phyloP scores from a whole-genome alignment of 2,113 vertebrate genomes.

The Heteronetta atricapilla region DNA sequence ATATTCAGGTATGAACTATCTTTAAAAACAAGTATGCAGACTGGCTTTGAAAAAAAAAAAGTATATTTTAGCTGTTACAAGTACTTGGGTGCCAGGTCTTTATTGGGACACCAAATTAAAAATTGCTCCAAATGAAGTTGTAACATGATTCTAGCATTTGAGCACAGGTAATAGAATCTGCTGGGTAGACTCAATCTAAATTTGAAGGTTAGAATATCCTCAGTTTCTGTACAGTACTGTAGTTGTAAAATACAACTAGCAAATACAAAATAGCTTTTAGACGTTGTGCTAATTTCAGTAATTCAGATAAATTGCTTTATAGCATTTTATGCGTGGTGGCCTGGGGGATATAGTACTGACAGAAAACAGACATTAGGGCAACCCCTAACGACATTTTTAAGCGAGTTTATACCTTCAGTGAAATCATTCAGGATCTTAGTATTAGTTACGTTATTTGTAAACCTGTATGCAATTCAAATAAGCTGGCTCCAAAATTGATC shows the following conservation, averaged over 20 bases:
- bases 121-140: not conserved
- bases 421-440: not conserved
- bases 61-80: not conserved
- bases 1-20: not conserved
- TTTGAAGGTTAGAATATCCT: not conserved
- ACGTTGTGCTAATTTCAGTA: not conserved
- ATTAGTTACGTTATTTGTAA: not conserved
- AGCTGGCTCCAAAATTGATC: not conserved
- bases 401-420: not conserved
- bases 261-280: not conserved
- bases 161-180: not conserved
- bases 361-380: not conserved
- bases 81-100: rapidly evolving
- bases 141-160: rapidly evolving
- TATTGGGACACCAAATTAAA: not conserved
- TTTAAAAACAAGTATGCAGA: not conserved
- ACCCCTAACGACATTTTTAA: not conserved
- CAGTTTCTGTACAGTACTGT: not conserved
- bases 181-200: rapidly evolving
- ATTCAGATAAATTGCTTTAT: not conserved
- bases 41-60: not conserved
- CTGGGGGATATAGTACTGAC: not conserved
- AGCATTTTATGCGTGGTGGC: not conserved
- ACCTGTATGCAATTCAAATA: not conserved
- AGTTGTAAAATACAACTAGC: not conserved